Base-by-base conservation (phyloP, 1,140 invertebrate species). In the Ceratitis capitata region DNA sequence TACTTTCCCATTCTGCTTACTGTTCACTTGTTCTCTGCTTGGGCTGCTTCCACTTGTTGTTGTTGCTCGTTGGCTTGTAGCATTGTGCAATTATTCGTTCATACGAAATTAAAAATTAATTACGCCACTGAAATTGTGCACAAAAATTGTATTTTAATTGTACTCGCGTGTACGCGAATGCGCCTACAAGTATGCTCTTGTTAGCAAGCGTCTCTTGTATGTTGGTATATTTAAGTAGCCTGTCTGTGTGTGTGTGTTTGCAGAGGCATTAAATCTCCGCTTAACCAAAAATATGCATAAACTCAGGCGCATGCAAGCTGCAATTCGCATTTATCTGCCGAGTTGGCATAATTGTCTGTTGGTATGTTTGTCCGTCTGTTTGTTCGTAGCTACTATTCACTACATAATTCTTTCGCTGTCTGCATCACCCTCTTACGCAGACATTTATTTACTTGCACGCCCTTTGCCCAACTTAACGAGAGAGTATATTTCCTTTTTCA, bases 101-200 rank as follows among this genome's bases (percentile, higher is more conserved):
- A 78, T 16, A 26, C 39, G 69, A 78, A 78, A 78, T 78, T 78
- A 78, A 78, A 78, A 78, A 78, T 78, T 78, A 78, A 78, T 78
- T 78, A 78, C 69, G 69, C 69, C 39, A 45, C 69, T 78, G 69
- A 78, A 78, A 78, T 78, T 78, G 35, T 45, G 69, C 69, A 78
- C 69, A 78, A 78, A 78, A 78, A 78, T 78, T 78, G 69, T 45
- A 78, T 78, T 78, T 78, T 45, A 78, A 78, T 78, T 78, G 69
- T 78, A 45, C n/a, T 78, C 39, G 42, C 69, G 69, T 78, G 69
- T 78, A 39, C 39, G 69, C 2, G 39, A 78, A 78, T 78, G 69
- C 39, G 69, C 69, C 42, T 78, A 45, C 69, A 78, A 78, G 69
- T 78, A 45, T 45, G 69, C 69, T n/a, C n/a, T 78, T 78, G 39